Evolutionary conservation across 2,888 invertebrate species (phyloP).

Genomic region (Xestia ashworthii): DNA sequence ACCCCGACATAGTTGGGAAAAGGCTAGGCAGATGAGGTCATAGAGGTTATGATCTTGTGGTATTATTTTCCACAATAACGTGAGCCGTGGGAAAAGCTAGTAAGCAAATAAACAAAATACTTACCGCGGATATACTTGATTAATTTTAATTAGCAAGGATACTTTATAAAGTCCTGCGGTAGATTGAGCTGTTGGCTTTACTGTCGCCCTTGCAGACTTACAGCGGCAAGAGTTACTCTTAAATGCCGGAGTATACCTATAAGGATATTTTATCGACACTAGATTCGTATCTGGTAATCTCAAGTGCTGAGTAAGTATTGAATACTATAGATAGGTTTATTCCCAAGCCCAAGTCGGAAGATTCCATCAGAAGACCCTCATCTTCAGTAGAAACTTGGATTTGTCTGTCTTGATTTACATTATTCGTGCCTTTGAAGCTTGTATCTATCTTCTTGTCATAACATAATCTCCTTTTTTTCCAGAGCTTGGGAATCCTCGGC

Average conservation of each 20-base stretch:
- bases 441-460: background rate
- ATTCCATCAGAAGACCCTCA: background rate
- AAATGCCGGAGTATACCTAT: background rate
- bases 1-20: no score
- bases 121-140: background rate
- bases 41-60: no score
- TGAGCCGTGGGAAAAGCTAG: no score
- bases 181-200: background rate
- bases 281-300: background rate
- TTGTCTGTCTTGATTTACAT: background rate
- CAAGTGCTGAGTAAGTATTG: background rate
- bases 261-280: background rate
- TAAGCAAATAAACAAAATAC: slow-evolving; percentile 5
- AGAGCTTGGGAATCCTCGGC: slow-evolving; percentile 98
- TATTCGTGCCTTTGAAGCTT: background rate
- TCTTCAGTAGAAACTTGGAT: background rate
- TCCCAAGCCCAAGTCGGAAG: background rate
- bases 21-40: no score
- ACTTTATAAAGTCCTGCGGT: background rate
- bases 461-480: slow-evolving; percentile 73
- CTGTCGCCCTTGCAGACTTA: background rate
- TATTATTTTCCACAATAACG: background rate
- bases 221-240: background rate
- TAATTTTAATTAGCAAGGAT: slow-evolving; percentile 1
- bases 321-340: background rate